Conservation (phyloP, 2,888 invertebrate species). For the Coenonympha glycerion region DNA sequence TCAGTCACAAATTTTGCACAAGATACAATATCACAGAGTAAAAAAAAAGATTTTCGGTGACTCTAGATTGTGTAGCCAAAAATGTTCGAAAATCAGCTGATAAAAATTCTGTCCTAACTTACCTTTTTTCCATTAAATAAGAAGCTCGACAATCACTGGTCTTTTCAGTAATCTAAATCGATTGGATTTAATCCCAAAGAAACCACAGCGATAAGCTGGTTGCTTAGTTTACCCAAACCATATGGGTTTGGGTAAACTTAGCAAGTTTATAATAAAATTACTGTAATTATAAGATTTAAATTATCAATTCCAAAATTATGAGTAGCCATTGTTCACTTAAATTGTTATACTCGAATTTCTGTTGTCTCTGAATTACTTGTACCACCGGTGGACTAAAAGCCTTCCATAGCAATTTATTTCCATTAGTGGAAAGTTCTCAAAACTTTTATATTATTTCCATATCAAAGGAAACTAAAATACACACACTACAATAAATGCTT, state of each 20-base stretch:
- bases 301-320: not conserved
- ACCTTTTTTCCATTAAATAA: too few relatives aligned
- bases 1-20: too few relatives aligned
- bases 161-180: too few relatives aligned
- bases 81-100: too few relatives aligned
- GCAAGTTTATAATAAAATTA: not conserved
- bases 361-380: conserved; percentile 10
- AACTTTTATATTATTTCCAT: conserved; percentile 11
- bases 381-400: conserved; percentile 7
- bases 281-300: not conserved
- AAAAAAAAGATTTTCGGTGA: too few relatives aligned
- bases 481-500: not conserved
- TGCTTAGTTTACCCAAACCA: not conserved
- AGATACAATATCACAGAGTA: too few relatives aligned
- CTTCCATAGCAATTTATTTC: conserved; percentile 11
- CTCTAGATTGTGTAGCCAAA: too few relatives aligned
- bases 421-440: conserved; percentile 7
- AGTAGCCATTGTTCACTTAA: conserved; percentile 1
- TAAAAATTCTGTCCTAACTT: too few relatives aligned
- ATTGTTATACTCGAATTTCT: conserved; percentile 4
- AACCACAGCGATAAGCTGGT: too few relatives aligned
- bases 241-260: too few relatives aligned
- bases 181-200: too few relatives aligned
- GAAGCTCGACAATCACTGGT: too few relatives aligned
- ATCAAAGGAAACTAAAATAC: conserved; percentile 10